These are phyloP conservation scores for Drosophila navojoa DNA, from an alignment of 1,140 invertebrate species.

Conservation along the genomic window DNA sequence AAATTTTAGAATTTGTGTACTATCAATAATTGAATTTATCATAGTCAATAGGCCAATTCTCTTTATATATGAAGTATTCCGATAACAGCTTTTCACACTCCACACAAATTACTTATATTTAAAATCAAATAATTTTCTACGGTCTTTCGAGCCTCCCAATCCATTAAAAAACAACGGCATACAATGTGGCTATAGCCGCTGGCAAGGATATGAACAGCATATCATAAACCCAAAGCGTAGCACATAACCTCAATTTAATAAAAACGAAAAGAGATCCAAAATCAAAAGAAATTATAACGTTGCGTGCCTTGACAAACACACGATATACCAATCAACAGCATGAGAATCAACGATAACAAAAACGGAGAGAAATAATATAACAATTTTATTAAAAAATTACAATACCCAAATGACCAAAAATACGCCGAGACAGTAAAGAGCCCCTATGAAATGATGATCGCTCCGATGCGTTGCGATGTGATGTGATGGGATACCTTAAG, in stretches of 20 bases:
- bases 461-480: conserved; percentile 35
- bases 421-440: conserved; percentile 9
- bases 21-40: no score
- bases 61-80: no score
- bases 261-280: conserved; percentile 2
- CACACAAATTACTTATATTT: no score
- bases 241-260: conserved; percentile 50
- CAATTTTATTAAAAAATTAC: conserved; percentile 81
- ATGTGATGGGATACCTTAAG: neutral
- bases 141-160: no score
- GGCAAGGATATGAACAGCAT: conserved; percentile 30
- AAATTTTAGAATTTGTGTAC: no score
- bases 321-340: conserved; percentile 75
- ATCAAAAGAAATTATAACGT: conserved; percentile 16
- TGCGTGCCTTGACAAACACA: conserved; percentile 73
- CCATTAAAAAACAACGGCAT: neutral
- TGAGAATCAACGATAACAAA: conserved; percentile 62
- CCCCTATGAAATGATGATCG: conserved; percentile 63
- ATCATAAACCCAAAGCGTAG: conserved; percentile 1
- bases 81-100: no score
- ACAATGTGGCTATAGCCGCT: conserved; percentile 23
- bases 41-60: no score
- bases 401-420: conserved; percentile 41
- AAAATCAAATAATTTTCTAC: no score
- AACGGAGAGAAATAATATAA: conserved; percentile 44